phyloP scores from a whole-genome alignment of 2,888 invertebrate species.

The Seira musarum region DNA sequence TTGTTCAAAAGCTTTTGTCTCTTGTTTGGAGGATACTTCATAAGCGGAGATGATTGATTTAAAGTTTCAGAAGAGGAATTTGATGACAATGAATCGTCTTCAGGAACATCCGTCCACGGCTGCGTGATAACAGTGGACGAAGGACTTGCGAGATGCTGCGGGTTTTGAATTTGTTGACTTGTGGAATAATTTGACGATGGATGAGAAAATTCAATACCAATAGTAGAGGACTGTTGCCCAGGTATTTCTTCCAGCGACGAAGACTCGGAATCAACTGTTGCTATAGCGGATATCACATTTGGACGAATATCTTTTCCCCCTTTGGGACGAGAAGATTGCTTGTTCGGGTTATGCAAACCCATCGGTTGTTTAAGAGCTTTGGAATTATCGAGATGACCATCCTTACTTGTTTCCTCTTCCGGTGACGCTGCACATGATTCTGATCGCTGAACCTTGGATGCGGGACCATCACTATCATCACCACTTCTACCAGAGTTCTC shows the following conservation, averaged over 20 bases:
- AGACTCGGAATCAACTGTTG: not conserved
- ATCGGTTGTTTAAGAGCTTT: constrained; percentile 57
- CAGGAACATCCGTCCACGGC: constrained; percentile 5
- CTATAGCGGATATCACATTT: not conserved
- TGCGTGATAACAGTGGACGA: not conserved
- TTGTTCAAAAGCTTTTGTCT: constrained; percentile 13
- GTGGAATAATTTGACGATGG: not conserved
- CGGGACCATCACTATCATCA: not conserved
- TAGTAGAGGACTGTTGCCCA: not conserved
- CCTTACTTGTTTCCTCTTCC: not conserved
- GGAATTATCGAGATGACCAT: not conserved
- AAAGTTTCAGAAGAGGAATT: constrained; percentile 13
- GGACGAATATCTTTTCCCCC: not conserved
- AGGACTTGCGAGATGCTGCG: not conserved
- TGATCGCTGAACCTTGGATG: not conserved
- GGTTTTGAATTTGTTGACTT: not conserved
- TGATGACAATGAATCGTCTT: constrained; percentile 12
- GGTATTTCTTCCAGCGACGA: not conserved
- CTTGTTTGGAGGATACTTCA: constrained; percentile 33
- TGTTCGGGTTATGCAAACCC: constrained; percentile 48
- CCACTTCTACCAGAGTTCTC: constrained; percentile 28
- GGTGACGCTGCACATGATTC: not conserved
- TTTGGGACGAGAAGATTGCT: not conserved
- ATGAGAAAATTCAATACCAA: not conserved
- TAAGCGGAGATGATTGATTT: constrained; percentile 32